Conservation (phyloP, 2,888 invertebrate genomes). For the Polydrusus pterygomalis region DNA sequence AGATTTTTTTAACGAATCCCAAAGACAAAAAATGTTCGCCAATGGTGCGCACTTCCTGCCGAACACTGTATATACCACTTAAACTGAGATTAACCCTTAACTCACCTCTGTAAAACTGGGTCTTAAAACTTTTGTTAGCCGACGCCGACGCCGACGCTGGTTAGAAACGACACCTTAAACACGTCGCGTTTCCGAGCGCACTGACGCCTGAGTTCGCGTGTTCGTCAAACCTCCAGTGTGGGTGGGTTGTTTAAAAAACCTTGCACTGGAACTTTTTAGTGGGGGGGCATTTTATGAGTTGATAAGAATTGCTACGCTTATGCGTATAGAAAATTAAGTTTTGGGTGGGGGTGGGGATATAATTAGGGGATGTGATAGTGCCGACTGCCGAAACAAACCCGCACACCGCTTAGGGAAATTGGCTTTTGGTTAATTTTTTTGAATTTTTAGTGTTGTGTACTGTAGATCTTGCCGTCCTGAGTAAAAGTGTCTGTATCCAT, state of each 20-base stretch:
- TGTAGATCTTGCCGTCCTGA: too few species aligned
- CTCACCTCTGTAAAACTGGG: not conserved
- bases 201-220: constrained; percentile 20
- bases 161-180: constrained; percentile 2
- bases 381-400: too few species aligned
- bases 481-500: too few species aligned
- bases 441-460: too few species aligned
- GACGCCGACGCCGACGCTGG: constrained; percentile 1
- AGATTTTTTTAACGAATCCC: too few species aligned
- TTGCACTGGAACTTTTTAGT: not conserved
- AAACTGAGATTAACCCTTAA: not conserved
- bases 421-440: too few species aligned
- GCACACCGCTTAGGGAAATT: too few species aligned
- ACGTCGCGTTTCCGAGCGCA: not conserved
- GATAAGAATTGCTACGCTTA: constrained; percentile 9
- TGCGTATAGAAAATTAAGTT: not conserved
- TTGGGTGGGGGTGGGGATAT: not conserved
- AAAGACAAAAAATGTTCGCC: too few species aligned
- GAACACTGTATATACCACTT: not conserved
- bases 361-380: not conserved
- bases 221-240: constrained; percentile 7
- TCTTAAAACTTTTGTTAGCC: not conserved
- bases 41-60: too few species aligned
- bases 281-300: not conserved
- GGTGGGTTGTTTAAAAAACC: constrained; percentile 21